Conservation (phyloP, 2,888 invertebrate genomes). For the Balanococcus diminutus region DNA sequence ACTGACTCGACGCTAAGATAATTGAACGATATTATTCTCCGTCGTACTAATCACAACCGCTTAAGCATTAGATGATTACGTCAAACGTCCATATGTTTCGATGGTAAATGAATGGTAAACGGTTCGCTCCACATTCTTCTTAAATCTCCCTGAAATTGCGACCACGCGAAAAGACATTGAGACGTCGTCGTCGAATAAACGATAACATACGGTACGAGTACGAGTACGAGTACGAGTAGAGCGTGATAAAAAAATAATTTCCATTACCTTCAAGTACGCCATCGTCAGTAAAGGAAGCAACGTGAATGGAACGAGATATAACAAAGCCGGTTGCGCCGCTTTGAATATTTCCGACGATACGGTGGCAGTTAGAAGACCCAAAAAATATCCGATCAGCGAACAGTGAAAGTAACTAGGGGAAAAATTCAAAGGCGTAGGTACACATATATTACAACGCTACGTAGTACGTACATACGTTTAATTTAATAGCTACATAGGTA, state of each 20-base stretch:
- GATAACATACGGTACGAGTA: too few species aligned
- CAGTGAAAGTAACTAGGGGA: constrained; percentile 91
- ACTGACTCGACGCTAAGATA: neutral
- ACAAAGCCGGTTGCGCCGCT: constrained; percentile 95
- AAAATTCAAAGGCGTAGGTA: constrained; percentile 35
- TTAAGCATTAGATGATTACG: neutral
- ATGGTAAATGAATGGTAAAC: constrained; percentile 80
- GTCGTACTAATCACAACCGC: neutral
- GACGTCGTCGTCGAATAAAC: too few species aligned
- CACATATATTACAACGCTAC: neutral
- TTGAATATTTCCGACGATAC: constrained; percentile 98
- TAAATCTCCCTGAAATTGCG: constrained; percentile 81
- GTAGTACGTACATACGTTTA: too few species aligned
- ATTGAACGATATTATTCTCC: neutral
- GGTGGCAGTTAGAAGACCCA: constrained; percentile 94
- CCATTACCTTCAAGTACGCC: constrained; percentile 91
- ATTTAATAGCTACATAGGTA: too few species aligned
- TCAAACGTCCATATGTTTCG: constrained; percentile 78
- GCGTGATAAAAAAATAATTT: neutral
- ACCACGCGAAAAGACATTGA: constrained; percentile 49
- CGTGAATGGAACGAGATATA: constrained; percentile 97
- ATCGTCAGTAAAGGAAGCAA: constrained; percentile 93
- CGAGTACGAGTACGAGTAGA: neutral
- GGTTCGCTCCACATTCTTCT: constrained; percentile 98
- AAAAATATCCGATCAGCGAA: constrained; percentile 95